Conservation (phyloP, 2,888 invertebrate species). For the Acrobasis consociella region DNA sequence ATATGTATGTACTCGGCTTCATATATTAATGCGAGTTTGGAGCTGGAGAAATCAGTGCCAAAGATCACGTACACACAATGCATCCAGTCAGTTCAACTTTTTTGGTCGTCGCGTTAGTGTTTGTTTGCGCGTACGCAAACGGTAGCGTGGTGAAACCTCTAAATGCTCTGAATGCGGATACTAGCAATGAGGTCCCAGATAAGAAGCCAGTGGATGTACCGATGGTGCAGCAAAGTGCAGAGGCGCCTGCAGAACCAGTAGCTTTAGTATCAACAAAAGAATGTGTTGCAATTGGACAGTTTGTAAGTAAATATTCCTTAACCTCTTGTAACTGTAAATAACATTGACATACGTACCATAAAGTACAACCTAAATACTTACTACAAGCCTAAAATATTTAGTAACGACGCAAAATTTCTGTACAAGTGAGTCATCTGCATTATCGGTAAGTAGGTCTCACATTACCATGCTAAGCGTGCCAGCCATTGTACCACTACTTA, state of each 20-base stretch:
- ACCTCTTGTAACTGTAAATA: too few species aligned
- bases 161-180: slow-evolving; percentile 26
- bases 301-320: slow-evolving; percentile 50
- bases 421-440: too few species aligned
- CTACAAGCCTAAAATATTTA: too few species aligned
- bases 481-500: too few species aligned
- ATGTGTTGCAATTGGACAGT: slow-evolving; percentile 60
- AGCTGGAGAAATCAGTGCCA: slow-evolving; percentile 32
- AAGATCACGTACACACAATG: slow-evolving; percentile 37
- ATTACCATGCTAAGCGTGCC: too few species aligned
- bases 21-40: slow-evolving; percentile 33
- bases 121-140: slow-evolving; percentile 40
- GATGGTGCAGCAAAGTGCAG: slow-evolving; percentile 29
- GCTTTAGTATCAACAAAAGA: slow-evolving; percentile 26
- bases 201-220: slow-evolving; percentile 30
- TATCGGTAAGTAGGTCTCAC: too few species aligned
- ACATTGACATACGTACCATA: too few species aligned
- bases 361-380: too few species aligned
- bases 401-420: too few species aligned
- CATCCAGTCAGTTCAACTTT: slow-evolving; percentile 37
- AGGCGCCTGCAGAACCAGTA: slow-evolving; percentile 25
- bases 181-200: slow-evolving; percentile 35
- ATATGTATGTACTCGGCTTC: slow-evolving; percentile 28
- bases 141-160: slow-evolving; percentile 46
- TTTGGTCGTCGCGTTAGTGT: slow-evolving; percentile 37